Evolutionary conservation across 2,888 invertebrate species (phyloP).

Genomic region (Eueremaeus valkanovi): DNA sequence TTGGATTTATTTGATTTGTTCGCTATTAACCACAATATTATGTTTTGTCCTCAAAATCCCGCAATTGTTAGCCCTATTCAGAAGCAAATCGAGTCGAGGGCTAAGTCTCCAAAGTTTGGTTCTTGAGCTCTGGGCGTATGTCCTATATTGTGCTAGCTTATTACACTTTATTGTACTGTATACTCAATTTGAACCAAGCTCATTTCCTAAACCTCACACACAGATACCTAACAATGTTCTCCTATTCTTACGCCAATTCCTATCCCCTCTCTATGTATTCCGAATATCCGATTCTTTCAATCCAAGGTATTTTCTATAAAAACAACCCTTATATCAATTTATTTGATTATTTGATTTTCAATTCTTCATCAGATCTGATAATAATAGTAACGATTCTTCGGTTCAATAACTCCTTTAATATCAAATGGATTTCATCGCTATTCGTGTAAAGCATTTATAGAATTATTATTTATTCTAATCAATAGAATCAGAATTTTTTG

Average conservation of each 20-base stretch:
- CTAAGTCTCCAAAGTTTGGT: constrained; percentile 29
- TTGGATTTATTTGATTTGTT: constrained; percentile 15
- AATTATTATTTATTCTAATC: not conserved
- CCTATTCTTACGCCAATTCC: constrained; percentile 24
- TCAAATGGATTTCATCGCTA: constrained; percentile 9
- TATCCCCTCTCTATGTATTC: constrained; percentile 24
- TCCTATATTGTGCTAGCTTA: not conserved
- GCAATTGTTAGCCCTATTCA: constrained; percentile 5
- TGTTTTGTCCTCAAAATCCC: constrained; percentile 30
- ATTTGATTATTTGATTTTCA: not conserved
- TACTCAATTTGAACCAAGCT: not conserved
- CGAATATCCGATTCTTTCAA: constrained; percentile 25
- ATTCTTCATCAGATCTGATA: not conserved
- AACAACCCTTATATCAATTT: no score
- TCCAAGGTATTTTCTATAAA: constrained; percentile 20
- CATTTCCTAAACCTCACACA: not conserved
- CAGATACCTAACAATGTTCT: constrained; percentile 33
- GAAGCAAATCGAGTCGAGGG: constrained; percentile 25
- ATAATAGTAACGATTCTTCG: constrained; percentile 2
- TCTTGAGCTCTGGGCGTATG: constrained; percentile 34
- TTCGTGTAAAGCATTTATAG: not conserved
- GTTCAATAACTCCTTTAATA: not conserved
- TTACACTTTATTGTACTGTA: no score
- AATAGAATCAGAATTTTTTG: not conserved
- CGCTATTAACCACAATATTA: constrained; percentile 1